Evolutionary conservation across 2,113 vertebrate genomes (phyloP), one percentile per base, ranked within the genome.

Genomic region (Porphyrio hochstetteri): DNA sequence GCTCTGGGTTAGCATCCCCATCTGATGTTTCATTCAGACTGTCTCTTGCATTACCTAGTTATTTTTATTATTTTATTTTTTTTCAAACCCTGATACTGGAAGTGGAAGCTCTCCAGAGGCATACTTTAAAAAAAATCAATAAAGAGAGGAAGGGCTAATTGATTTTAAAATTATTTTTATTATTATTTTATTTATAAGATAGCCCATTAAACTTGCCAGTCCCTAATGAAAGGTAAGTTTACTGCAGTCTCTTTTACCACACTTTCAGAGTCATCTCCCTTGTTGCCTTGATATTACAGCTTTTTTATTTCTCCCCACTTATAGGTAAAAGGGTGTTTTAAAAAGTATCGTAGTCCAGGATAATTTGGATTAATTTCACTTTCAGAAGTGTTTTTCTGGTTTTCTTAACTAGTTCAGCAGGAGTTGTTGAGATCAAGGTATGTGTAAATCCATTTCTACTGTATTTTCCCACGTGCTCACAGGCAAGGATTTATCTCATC

Each of bases 11-110:
- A 94, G 74, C 17, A 70, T 84, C 28, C 50, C 79, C 57, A 61
- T 48, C 77, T 84, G 81, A 87, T 94, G 65, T 89, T 95, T 97
- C 86, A 88, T 87, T 95, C 74, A 57, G 64, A 40, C 75, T 63
- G n/a, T 19, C 57, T 82, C 65, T 84, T 76, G 64, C 64, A 86
- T 86, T 93, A 77, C 57, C n/a, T 86, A 56, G 23, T 48, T 23
- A 48, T 48, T 48, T 48, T 21, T 48, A 23, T 46, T 46, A 20
- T 31, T 36, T 72, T 46, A 70, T n/a, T 36, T 52, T 81, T 88
- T 57, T 68, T 42, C 44, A 77, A 86, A 60, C 31, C 53, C 36
- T 78, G 36, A 67, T 82, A 76, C 50, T 91, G 76, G 75, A 82
- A 91, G 60, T 64, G 33, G 68, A 82, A 92, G 72, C 35, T 70